These are phyloP conservation scores for Synergus umbraculus DNA, from an alignment of 2,888 invertebrate genomes.

Conservation along the genomic window DNA sequence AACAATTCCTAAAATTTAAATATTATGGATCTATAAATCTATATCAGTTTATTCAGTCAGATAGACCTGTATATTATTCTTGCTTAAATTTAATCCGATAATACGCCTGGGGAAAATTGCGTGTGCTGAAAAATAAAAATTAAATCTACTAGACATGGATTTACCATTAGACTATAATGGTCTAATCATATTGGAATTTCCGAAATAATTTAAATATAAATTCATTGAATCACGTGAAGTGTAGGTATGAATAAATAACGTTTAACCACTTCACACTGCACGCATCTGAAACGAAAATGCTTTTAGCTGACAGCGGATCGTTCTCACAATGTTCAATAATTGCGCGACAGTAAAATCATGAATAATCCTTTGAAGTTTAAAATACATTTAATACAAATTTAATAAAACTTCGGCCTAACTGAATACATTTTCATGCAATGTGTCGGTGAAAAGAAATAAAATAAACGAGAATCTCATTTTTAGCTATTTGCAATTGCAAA, in stretches of 20 bases:
- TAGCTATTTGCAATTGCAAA: too few species aligned
- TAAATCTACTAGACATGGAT: neutral
- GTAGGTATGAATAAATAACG: conserved; percentile 30
- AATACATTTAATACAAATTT: neutral
- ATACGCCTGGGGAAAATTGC: too few species aligned
- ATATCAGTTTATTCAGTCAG: too few species aligned
- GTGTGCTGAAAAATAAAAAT: too few species aligned
- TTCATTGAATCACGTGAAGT: conserved; percentile 15
- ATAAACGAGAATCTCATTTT: too few species aligned
- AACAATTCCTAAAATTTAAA: too few species aligned
- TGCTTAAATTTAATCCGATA: too few species aligned
- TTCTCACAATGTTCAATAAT: conserved; percentile 41
- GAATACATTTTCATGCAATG: neutral
- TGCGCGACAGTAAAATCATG: conserved; percentile 17
- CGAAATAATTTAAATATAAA: conserved; percentile 28
- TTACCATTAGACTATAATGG: conserved; percentile 9
- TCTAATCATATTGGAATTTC: conserved; percentile 12
- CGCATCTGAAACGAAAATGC: conserved; percentile 29
- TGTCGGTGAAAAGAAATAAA: neutral
- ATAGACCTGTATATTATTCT: too few species aligned
- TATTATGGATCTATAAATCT: too few species aligned
- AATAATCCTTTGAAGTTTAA: conserved; percentile 9
- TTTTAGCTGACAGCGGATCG: conserved; percentile 31
- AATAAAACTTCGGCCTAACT: neutral
- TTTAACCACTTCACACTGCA: conserved; percentile 18